Evolutionary conservation across 1,140 invertebrate genomes (phyloP).

Genomic region (Apis dorsata): DNA sequence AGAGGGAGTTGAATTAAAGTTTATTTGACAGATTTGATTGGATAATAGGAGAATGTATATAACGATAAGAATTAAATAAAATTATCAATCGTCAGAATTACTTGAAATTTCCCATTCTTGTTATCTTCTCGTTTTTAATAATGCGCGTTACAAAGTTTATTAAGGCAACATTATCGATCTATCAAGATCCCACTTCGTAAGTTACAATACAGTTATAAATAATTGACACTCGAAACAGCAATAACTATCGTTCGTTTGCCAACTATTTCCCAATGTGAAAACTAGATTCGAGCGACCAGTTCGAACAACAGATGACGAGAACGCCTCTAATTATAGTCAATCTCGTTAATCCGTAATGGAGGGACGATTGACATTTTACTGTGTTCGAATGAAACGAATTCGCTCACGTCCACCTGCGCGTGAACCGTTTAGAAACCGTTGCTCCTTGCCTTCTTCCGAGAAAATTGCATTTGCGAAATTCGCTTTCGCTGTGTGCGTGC

Average conservation of each 20-base stretch:
- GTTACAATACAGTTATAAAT: constrained; percentile 65
- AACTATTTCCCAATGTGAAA: constrained; percentile 70
- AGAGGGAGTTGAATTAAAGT: too few species aligned
- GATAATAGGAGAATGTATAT: too few species aligned
- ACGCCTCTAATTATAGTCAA: constrained; percentile 53
- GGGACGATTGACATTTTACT: not conserved
- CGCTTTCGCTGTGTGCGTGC: not conserved
- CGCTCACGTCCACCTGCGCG: not conserved
- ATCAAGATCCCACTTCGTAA: not conserved
- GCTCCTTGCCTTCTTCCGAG: not conserved
- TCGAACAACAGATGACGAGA: constrained; percentile 28
- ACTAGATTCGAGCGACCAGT: not conserved
- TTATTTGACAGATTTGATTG: too few species aligned
- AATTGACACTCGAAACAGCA: constrained; percentile 62
- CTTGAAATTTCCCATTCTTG: too few species aligned
- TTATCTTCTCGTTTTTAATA: too few species aligned
- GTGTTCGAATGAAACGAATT: not conserved
- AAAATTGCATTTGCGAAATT: not conserved
- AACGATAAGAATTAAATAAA: too few species aligned
- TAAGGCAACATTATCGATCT: not conserved
- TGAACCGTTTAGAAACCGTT: not conserved
- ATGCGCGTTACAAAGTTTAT: too few species aligned
- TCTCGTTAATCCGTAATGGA: constrained; percentile 15
- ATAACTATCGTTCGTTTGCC: constrained; percentile 65
- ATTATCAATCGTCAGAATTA: too few species aligned